Conservation (phyloP, 2,888 invertebrate genomes). For the Balanococcus diminutus region DNA sequence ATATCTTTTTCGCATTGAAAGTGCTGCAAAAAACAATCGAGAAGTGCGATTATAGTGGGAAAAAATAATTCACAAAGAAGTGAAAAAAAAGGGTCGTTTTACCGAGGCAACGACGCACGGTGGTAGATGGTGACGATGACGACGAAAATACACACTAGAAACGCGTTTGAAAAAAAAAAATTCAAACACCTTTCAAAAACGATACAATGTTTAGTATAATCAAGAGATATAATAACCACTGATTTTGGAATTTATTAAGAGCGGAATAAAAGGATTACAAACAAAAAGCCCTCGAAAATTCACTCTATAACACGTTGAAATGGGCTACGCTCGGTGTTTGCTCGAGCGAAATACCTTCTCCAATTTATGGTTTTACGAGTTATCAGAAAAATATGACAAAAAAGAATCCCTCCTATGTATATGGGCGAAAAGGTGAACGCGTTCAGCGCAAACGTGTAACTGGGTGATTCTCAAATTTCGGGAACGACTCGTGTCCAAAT, state of each 20-base stretch:
- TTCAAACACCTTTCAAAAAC: not conserved
- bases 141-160: not conserved
- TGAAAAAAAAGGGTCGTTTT: conserved; percentile 8
- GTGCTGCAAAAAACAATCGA: conserved; percentile 21
- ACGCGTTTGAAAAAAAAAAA: not conserved
- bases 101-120: not conserved
- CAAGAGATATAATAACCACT: not conserved
- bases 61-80: conserved; percentile 30
- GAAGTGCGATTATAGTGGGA: conserved; percentile 6
- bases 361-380: conserved; percentile 34
- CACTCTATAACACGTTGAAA: conserved; percentile 3
- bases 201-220: not conserved
- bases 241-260: conserved; percentile 38
- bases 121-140: not conserved
- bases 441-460: conserved; percentile 13
- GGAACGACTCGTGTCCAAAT: conserved; percentile 2
- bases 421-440: too few relatives aligned
- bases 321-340: not conserved
- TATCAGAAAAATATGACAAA: conserved; percentile 36
- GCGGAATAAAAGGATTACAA: conserved; percentile 29
- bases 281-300: conserved; percentile 31
- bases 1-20: conserved; percentile 32
- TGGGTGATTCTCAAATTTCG: too few relatives aligned
- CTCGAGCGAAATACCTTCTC: conserved; percentile 23
- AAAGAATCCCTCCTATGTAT: too few relatives aligned